Conservation (phyloP, 2,888 invertebrate genomes). For the Trichacis sp. region DNA sequence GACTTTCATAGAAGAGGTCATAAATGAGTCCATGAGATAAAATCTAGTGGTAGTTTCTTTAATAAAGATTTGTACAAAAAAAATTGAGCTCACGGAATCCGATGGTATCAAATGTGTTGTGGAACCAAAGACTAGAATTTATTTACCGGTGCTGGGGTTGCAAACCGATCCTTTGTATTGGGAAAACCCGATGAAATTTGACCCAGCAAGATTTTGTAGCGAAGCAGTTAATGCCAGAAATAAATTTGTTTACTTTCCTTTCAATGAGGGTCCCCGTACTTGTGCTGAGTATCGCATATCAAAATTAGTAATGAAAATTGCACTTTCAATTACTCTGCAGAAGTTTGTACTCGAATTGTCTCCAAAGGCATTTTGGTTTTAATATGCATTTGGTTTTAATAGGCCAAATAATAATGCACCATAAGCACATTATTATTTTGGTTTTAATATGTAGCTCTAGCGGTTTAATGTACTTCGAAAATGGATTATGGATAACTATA, state of each 20-base stretch:
- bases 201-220: slow-evolving; percentile 53
- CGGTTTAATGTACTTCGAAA: too few relatives aligned
- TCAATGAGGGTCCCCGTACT: slow-evolving; percentile 57
- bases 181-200: slow-evolving; percentile 48
- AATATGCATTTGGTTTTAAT: too few relatives aligned
- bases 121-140: slow-evolving; percentile 41
- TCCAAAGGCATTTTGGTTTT: too few relatives aligned
- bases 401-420: too few relatives aligned
- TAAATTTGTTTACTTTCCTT: slow-evolving; percentile 50
- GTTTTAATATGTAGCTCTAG: too few relatives aligned
- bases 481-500: too few relatives aligned
- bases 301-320: slow-evolving; percentile 47
- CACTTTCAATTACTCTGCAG: too few relatives aligned
- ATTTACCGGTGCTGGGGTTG: slow-evolving; percentile 37
- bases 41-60: slow-evolving; percentile 23
- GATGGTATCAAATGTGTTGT: slow-evolving; percentile 49
- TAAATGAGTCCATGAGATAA: slow-evolving; percentile 55
- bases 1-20: slow-evolving; percentile 71
- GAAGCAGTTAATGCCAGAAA: slow-evolving; percentile 39
- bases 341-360: too few relatives aligned
- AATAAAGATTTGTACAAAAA: slow-evolving; percentile 46
- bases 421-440: too few relatives aligned
- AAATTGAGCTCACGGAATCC: slow-evolving; percentile 45
- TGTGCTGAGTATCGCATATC: slow-evolving; percentile 57
- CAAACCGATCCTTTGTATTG: slow-evolving; percentile 51